A percentile compares a stretch with the other conserved stretches of the same genome.
Conservation (phyloP, 2,797 vertebrate species). For the Oreochromis mossambicus region DNA sequence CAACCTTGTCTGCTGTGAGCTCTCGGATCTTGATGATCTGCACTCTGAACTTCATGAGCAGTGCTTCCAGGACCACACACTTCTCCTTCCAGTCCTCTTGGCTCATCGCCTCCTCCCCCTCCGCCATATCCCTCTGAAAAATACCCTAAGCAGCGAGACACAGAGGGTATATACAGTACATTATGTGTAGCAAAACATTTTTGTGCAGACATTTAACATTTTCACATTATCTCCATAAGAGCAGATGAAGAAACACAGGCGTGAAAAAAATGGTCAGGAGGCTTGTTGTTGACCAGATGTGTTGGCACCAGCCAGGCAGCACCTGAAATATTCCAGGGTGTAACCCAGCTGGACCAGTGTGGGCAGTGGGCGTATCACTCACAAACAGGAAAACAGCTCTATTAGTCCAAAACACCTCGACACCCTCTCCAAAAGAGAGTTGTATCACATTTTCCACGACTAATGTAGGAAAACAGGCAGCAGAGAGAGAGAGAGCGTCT, state of each 20-base stretch:
- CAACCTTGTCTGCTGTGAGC: slow-evolving; percentile 93
- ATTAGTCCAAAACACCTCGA: slow-evolving; percentile 30
- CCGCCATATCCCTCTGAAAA: slow-evolving; percentile 78
- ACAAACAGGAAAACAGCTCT: slow-evolving; percentile 46
- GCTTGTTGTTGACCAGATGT: slow-evolving; percentile 29
- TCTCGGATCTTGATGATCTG: slow-evolving; percentile 96
- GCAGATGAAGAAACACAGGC: background rate
- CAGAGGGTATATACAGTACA: background rate
- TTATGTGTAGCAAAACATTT: background rate
- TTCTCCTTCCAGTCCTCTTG: slow-evolving; percentile 92
- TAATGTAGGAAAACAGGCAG: slow-evolving; percentile 15
- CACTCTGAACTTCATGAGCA: slow-evolving; percentile 93
- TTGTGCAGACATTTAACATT: background rate
- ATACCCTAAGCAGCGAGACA: background rate
- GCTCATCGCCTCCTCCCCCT: slow-evolving; percentile 80
- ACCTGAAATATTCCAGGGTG: slow-evolving; percentile 59
- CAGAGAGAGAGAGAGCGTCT: background rate
- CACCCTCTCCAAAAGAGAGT: background rate
- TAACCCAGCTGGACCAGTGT: slow-evolving; percentile 33
- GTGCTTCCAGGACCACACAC: slow-evolving; percentile 88
- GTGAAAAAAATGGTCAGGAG: background rate
- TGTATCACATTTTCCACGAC: slow-evolving; percentile 46
- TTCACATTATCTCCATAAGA: background rate
- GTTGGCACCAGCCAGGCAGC: slow-evolving; percentile 23
- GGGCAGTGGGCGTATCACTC: slow-evolving; percentile 13